Evolutionary conservation across 2,113 vertebrate genomes (phyloP).

Genomic region (Formicarius rufipectus): DNA sequence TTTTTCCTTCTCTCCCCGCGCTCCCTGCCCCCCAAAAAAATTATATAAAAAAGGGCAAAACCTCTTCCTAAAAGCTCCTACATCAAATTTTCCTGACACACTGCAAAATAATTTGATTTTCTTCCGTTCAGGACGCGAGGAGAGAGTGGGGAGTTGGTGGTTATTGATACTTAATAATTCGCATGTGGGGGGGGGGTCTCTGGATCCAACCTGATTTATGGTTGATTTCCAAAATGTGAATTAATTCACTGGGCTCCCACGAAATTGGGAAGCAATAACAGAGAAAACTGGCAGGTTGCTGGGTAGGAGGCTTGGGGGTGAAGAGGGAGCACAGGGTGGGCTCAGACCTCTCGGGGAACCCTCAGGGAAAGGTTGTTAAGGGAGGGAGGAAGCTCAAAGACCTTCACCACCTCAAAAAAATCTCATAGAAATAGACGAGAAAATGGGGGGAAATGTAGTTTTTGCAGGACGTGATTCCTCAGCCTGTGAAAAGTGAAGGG

Average conservation of each 20-base stretch:
- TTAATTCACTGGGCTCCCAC: not conserved
- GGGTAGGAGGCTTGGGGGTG: not conserved
- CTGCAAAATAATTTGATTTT: not conserved
- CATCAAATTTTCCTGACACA: not conserved
- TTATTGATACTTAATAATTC: not conserved
- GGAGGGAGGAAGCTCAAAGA: not conserved
- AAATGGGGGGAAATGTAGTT: fast-evolving
- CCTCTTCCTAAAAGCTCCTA: not conserved
- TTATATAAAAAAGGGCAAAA: not conserved
- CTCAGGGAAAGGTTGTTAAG: too few relatives aligned
- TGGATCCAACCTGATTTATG: not conserved
- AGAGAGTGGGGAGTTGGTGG: not conserved
- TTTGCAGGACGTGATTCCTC: not conserved
- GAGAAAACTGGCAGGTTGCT: not conserved
- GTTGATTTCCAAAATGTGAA: not conserved
- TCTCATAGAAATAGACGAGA: not conserved
- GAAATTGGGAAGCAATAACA: not conserved
- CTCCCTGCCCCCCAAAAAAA: not conserved
- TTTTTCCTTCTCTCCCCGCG: not conserved
- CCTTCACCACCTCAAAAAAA: not conserved
- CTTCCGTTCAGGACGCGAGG: not conserved
- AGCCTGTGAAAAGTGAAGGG: not conserved
- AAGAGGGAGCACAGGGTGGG: fast-evolving
- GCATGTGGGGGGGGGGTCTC: not conserved
- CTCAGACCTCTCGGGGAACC: not conserved